Base-by-base conservation (phyloP, 2,113 vertebrate genomes). In the Mustelus asterias region DNA sequence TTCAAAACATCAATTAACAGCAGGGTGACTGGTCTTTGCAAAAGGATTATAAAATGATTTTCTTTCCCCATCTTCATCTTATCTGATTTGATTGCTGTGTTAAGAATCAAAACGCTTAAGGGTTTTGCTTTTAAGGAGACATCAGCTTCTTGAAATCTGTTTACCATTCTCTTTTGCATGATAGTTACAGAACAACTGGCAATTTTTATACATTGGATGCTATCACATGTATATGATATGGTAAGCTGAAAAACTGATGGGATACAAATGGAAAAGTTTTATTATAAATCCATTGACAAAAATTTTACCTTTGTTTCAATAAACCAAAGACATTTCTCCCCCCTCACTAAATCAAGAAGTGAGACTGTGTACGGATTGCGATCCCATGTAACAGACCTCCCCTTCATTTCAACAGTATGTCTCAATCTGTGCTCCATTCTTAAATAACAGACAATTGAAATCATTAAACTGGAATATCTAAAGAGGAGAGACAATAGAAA, bases 1-100 rank as follows among this genome's bases (percentile, higher is more conserved):
- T 54, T 76, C 3, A 95, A 95, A 72, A 95, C 94, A 69, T 41
- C 67, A 95, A 95, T 95, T 95, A 95, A 95, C 94, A 72, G 44
- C 26, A 72, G 24, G 11, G 44, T 72, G 41, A 72, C 48, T 95
- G 5, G 24, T 95, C 94, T 95, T 95, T 95, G 69, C 94, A 95
- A 24, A 48, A 48, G 93, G 94, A 95, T 95, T 76, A 95, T 41
- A 44, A 70, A 70, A 94, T 94, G 37, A 20, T 24, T 16, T 72
- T 7, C 13, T 37, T 93, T 72, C 18, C 48, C 26, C 13, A 95
- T 94, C n/a, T 70, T 94, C 65, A 70, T 48, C 41, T 72, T 24
- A 76, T 76, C 20, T 72, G 41, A 76, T 72, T 26, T 94, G n/a
- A 70, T 94, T 48, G 37, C 24, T 72, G 29, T 92, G 58, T 37